Evolutionary conservation across 2,797 vertebrate genomes (phyloP), one percentile per base, ranked within the genome.

Genomic region (Fistularia commersonii): DNA sequence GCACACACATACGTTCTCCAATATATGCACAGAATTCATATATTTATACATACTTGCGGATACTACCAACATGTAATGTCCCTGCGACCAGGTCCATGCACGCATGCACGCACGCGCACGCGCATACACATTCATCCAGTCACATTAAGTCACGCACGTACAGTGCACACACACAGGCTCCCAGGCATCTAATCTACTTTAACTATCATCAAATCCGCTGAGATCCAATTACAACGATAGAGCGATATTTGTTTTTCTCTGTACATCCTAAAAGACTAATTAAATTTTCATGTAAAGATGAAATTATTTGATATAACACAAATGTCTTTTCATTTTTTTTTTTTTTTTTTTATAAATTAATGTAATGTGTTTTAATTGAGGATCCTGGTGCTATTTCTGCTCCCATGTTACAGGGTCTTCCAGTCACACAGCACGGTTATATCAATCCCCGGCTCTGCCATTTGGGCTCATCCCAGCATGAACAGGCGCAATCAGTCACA

Each of bases 191-290:
- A 81, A 85, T 88, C 82, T 87, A 80, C 83, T 84, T 88, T 86
- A 87, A 84, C 85, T 78, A 82, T 84, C 69, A 44, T 78, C 74
- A 85, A 86, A 84, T 88, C 87, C 85, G 59, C 65, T 58, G 84
- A 86, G 84, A 88, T 87, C 84, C 84, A 88, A 86, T 87, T 87
- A 86, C 85, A 88, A 89, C 86, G 85, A 88, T 82, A 79, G 81
- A 84, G 76, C 80, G 62, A 71, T 87, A 85, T 87, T 86, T 88
- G 83, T 88, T 85, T 88, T 87, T 78, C 72, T 71, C 76, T 77
- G 58, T 80, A 66, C 74, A 83, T 77, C 81, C 79, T 85, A 87
- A 87, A 85, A 87, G 82, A 80, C 82, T 88, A 84, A 86, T 87
- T 88, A 87, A 72, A 85, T 85, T 81, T 88, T 82, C 82, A 86